Evolutionary conservation across 2,797 vertebrate species (phyloP), one percentile per base, ranked within the genome.

Genomic region (Eidolon dupreanum): DNA sequence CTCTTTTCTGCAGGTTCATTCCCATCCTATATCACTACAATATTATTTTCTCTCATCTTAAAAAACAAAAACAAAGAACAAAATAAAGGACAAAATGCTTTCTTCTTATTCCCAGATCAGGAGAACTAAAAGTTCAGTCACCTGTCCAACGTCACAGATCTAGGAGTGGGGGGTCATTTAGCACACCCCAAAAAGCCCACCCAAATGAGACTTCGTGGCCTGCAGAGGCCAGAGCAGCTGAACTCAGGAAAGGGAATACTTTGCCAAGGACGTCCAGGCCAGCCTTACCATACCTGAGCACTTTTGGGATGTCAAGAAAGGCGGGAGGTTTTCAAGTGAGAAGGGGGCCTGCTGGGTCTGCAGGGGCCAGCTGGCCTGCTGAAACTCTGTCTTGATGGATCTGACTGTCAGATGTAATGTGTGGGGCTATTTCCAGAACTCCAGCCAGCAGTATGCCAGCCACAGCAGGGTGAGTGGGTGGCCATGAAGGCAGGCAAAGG

Each of bases 321-420:
- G 55, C 41, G 59, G 19, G 12, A 53, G 20, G 9, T 88, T 96
- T 96, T 88, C 84, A 88, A 88, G 65, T 33, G 43, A 95, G 53
- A 82, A 87, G 8, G 8, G 46, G 26, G 24, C n/a, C 6, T 77
- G 6, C 22, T 73, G 26, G 43, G 10, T 79, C 8, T 74, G 31
- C 20, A 17, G 24, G 28, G 59, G 28, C 49, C 33, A 16, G 22
- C 15, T 19, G 46, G 46, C 43, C 5, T 75, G 24, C 49, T 68
- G 28, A 95, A 51, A 71, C 49, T 78, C 55, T 83, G 20, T 57
- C 22, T 78, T 93, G 38, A 61, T 17, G 26, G 81, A 73, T 5
- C 22, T 12, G 26, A 57, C 20, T 55, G 4, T 89, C 59, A 92
- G 43, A 77, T 2, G 71, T 15, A 28, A 89, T 0, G 11, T 59